Evolutionary conservation across 2,113 vertebrate species (phyloP).

Genomic region (Sorex araneus): DNA sequence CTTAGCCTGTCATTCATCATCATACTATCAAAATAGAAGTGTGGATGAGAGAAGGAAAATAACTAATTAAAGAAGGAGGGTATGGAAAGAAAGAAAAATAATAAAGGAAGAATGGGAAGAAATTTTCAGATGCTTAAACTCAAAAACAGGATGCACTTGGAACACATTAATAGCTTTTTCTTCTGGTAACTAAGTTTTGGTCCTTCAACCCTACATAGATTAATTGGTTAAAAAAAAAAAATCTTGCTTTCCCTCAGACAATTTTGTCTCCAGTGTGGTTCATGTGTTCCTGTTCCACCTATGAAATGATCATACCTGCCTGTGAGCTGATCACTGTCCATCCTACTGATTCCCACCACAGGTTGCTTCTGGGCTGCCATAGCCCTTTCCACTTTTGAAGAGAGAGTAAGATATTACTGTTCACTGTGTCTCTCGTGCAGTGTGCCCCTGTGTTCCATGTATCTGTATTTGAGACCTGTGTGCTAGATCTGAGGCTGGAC

Average conservation of each 20-base stretch:
- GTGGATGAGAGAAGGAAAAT: not conserved
- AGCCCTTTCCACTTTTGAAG: too few species aligned
- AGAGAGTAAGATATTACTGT: too few species aligned
- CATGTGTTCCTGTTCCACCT: conserved; percentile 1
- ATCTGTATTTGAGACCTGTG: too few species aligned
- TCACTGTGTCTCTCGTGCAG: too few species aligned
- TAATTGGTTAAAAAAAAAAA: not conserved
- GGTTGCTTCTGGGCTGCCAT: too few species aligned
- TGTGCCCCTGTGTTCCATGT: too few species aligned
- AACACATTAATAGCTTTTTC: not conserved
- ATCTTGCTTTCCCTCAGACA: not conserved
- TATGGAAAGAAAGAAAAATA: not conserved
- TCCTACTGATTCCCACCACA: not conserved
- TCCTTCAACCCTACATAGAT: not conserved
- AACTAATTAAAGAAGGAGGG: not conserved
- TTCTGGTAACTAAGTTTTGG: conserved; percentile 31
- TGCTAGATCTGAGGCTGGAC: too few species aligned
- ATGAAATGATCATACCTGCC: not conserved
- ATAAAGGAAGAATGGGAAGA: not conserved
- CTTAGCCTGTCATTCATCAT: not conserved
- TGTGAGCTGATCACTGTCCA: not conserved
- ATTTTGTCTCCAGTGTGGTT: not conserved
- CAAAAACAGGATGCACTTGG: not conserved
- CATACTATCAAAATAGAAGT: not conserved
- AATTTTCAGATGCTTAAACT: not conserved